Percentiles rank a stretch among this genome's conserved stretches.
phyloP scores from a whole-genome alignment of 2,888 invertebrate species.

The Heliconius charithonia region DNA sequence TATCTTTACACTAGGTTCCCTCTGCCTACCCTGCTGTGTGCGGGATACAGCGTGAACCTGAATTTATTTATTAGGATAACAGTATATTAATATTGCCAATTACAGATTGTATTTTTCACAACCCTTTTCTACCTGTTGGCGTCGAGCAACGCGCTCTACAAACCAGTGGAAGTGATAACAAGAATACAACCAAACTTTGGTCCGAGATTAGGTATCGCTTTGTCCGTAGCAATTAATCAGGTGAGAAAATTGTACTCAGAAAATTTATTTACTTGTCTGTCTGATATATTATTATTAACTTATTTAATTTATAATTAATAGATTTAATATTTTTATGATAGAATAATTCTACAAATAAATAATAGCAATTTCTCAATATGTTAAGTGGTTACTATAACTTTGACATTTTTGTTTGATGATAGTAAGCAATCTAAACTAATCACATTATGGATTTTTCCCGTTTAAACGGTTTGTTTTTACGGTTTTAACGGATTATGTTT shows the following conservation, averaged over 20 bases:
- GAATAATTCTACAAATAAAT: no score
- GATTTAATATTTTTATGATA: no score
- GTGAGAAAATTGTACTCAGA: conserved; percentile 51
- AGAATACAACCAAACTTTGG: conserved; percentile 91
- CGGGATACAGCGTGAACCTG: no score
- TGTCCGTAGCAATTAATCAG: conserved; percentile 95
- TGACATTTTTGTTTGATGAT: no score
- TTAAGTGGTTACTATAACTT: no score
- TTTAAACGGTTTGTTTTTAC: no score
- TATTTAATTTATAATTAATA: neutral
- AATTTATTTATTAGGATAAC: neutral
- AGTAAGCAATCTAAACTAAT: no score
- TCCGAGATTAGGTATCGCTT: conserved; percentile 89
- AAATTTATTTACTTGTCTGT: neutral
- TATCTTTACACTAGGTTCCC: no score
- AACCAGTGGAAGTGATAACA: conserved; percentile 95
- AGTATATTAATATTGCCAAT: neutral
- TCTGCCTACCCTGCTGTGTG: no score
- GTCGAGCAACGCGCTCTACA: conserved; percentile 89
- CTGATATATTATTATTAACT: neutral
- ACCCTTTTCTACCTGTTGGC: conserved; percentile 97
- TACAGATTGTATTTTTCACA: conserved; percentile 97
- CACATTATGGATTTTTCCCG: no score
- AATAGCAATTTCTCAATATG: no score
- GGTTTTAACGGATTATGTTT: no score